Percentiles rank a stretch among this genome's conserved stretches.
phyloP scores from a whole-genome alignment of 2,888 invertebrate genomes.

The Reticulitermes lucifugus region DNA sequence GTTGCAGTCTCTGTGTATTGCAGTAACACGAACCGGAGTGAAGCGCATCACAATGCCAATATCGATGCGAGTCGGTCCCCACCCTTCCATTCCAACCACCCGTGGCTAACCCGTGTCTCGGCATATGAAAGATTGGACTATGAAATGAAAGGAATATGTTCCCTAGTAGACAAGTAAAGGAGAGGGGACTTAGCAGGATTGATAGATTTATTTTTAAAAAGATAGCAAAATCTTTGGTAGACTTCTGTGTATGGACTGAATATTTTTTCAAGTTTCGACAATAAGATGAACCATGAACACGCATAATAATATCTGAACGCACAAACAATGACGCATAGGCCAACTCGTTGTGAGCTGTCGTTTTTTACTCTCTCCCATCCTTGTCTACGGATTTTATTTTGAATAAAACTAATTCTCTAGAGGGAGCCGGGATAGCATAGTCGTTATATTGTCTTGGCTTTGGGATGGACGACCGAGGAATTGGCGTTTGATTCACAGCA shows the following conservation, averaged over 20 bases:
- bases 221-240: slow-evolving; percentile 7
- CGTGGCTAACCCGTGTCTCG: slow-evolving; percentile 6
- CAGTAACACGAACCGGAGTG: neutral
- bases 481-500: too few species aligned
- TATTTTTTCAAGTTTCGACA: slow-evolving; percentile 5
- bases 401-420: too few species aligned
- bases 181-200: slow-evolving; percentile 21
- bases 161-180: slow-evolving; percentile 20
- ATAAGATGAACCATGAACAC: neutral
- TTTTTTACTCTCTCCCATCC: too few species aligned
- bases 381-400: too few species aligned
- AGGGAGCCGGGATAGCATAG: too few species aligned
- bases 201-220: slow-evolving; percentile 9
- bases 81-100: neutral
- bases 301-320: neutral
- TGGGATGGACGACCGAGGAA: too few species aligned
- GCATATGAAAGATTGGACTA: neutral
- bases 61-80: neutral
- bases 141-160: slow-evolving; percentile 31
- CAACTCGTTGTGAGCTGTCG: too few species aligned
- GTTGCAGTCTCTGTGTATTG: neutral
- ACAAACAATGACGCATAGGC: neutral
- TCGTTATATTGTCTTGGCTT: too few species aligned
- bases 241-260: neutral
- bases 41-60: slow-evolving; percentile 5